These are phyloP conservation scores for Typhlomys cinereus DNA, from an alignment of 2,113 vertebrate genomes.

Conservation along the genomic window DNA sequence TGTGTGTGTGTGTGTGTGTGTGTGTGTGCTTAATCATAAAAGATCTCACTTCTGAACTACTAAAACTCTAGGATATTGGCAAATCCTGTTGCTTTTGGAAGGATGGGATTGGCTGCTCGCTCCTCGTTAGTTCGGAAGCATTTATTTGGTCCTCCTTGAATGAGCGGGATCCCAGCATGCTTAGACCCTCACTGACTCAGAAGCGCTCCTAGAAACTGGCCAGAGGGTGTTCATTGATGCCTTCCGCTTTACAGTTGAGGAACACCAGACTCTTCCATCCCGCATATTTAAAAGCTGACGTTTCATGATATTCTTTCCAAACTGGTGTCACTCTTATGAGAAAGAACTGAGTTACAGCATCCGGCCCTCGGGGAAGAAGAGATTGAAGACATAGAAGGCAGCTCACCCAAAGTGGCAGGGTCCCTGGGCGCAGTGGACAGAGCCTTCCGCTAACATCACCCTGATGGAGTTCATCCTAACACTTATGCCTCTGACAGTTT, in stretches of 20 bases:
- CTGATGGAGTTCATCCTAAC: conserved; percentile 35
- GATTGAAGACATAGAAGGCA: background rate
- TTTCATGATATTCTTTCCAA: background rate
- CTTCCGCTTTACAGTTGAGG: background rate
- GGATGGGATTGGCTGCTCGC: background rate
- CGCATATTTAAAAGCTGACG: background rate
- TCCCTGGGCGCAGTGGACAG: background rate
- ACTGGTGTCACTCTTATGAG: background rate
- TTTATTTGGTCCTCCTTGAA: background rate
- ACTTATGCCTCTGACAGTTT: conserved; percentile 60
- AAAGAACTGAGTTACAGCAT: background rate
- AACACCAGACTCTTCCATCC: background rate
- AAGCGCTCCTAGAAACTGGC: background rate
- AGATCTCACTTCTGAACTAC: background rate
- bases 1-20: background rate
- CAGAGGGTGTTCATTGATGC: too few relatives aligned
- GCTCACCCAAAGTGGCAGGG: background rate
- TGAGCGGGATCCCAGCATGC: background rate
- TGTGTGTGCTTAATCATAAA: background rate
- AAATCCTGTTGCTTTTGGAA: background rate
- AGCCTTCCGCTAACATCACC: background rate
- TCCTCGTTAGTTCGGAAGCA: background rate
- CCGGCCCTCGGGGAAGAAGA: conserved; percentile 21
- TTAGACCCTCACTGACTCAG: background rate
- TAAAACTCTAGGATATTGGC: background rate